Percentiles rank a stretch among this genome's conserved stretches.
phyloP scores from a whole-genome alignment of 2,888 invertebrate genomes.

The Tipula lateralis region DNA sequence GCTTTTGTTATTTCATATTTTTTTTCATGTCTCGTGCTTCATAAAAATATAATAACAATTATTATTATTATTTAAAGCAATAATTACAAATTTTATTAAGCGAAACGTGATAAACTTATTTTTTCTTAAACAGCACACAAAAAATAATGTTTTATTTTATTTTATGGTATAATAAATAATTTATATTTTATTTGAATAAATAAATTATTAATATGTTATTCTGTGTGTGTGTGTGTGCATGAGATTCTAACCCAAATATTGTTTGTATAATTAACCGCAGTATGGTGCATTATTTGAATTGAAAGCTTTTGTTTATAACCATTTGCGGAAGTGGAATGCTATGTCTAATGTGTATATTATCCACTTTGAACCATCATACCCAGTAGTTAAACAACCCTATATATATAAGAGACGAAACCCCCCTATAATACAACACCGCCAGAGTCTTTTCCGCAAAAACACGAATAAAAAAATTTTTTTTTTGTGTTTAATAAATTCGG shows the following conservation, averaged over 20 bases:
- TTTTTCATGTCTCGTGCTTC: not conserved
- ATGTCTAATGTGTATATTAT: not conserved
- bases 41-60: not conserved
- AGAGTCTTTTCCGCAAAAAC: not conserved
- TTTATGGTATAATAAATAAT: not conserved
- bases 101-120: constrained; percentile 1
- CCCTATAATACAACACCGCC: not conserved
- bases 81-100: not conserved
- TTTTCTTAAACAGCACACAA: not conserved
- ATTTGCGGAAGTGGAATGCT: not conserved
- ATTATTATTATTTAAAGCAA: not conserved
- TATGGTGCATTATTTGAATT: not conserved
- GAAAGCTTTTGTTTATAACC: not conserved
- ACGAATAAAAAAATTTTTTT: not conserved
- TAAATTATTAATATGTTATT: not conserved
- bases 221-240: no score
- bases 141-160: not conserved
- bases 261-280: not conserved
- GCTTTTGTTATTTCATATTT: not conserved
- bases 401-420: not conserved
- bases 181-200: not conserved
- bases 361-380: no score
- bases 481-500: not conserved
- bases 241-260: not conserved
- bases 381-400: not conserved